A percentile compares a stretch with the other conserved stretches of the same genome.
These are phyloP conservation scores for Trichoplusia ni DNA, from an alignment of 1,140 invertebrate species.

Conservation along the genomic window DNA sequence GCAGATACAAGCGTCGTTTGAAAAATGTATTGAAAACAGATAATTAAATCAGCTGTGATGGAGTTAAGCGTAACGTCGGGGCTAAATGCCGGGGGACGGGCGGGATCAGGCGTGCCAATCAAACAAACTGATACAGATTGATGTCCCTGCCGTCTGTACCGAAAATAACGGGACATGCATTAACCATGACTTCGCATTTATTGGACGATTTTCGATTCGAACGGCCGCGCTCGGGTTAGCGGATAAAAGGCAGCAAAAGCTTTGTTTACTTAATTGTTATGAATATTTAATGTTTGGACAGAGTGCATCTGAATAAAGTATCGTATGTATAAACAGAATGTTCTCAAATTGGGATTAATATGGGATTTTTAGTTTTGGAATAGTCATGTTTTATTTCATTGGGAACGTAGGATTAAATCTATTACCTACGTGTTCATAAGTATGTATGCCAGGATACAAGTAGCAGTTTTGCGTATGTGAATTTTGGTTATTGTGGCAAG, in stretches of 20 bases:
- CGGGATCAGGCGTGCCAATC: constrained; percentile 33
- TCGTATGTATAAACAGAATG: no score
- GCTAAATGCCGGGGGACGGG: constrained; percentile 19
- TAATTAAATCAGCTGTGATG: constrained; percentile 27
- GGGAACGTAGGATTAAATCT: no score
- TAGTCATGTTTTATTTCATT: no score
- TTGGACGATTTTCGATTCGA: constrained; percentile 10
- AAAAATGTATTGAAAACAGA: constrained; percentile 18
- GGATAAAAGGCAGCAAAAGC: constrained; percentile 16
- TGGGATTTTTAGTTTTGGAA: no score
- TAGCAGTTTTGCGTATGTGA: no score
- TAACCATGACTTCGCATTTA: constrained; percentile 24
- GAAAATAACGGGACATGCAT: constrained; percentile 24
- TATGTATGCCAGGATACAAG: no score
- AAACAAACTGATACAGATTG: constrained; percentile 37
- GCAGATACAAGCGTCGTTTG: not conserved
- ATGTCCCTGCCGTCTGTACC: constrained; percentile 8
- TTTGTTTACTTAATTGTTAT: not conserved
- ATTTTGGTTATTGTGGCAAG: no score
- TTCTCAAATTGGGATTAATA: no score
- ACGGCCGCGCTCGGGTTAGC: not conserved
- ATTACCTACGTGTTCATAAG: no score
- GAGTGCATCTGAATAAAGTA: no score
- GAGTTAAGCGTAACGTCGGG: constrained; percentile 7
- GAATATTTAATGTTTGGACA: no score